Conservation (phyloP, 2,888 invertebrate species). For the Margaritifera margaritifera region DNA sequence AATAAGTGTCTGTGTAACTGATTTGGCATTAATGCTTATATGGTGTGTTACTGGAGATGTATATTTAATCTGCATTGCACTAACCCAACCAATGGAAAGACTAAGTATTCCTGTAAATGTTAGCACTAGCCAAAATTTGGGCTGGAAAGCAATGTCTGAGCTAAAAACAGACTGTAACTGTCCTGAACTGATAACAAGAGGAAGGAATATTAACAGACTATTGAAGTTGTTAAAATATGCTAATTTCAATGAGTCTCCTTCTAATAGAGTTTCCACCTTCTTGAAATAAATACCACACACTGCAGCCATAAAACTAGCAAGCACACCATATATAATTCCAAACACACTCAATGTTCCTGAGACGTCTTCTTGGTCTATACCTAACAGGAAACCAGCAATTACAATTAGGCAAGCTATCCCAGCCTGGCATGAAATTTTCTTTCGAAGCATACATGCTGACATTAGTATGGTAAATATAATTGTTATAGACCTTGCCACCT, state of each 20-base stretch:
- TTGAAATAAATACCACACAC: slow-evolving; percentile 70
- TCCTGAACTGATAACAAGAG: slow-evolving; percentile 62
- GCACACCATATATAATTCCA: slow-evolving; percentile 68
- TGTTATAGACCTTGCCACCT: slow-evolving; percentile 71
- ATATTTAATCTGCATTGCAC: slow-evolving; percentile 69
- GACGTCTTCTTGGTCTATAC: slow-evolving; percentile 69
- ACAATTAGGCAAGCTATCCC: slow-evolving; percentile 64
- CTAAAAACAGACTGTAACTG: slow-evolving; percentile 56
- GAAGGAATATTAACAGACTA: slow-evolving; percentile 63
- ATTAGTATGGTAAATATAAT: slow-evolving; percentile 70
- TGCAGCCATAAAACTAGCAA: slow-evolving; percentile 69
- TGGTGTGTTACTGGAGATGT: slow-evolving; percentile 72
- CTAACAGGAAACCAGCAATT: slow-evolving; percentile 67
- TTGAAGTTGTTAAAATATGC: slow-evolving; percentile 68
- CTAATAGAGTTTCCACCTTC: slow-evolving; percentile 58
- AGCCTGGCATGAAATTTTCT: slow-evolving; percentile 49
- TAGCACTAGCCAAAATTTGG: slow-evolving; percentile 60
- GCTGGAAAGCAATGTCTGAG: slow-evolving; percentile 37
- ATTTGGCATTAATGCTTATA: slow-evolving; percentile 71
- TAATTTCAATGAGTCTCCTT: slow-evolving; percentile 63
- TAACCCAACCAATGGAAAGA: slow-evolving; percentile 68
- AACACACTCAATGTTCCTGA: slow-evolving; percentile 64
- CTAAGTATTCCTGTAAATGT: slow-evolving; percentile 64
- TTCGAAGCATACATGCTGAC: slow-evolving; percentile 61
- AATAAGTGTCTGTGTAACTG: slow-evolving; percentile 69